A percentile compares a stretch with the other conserved stretches of the same genome.
Evolutionary conservation across 1,140 invertebrate species (phyloP).

Genomic region (Trichonephila clavata): DNA sequence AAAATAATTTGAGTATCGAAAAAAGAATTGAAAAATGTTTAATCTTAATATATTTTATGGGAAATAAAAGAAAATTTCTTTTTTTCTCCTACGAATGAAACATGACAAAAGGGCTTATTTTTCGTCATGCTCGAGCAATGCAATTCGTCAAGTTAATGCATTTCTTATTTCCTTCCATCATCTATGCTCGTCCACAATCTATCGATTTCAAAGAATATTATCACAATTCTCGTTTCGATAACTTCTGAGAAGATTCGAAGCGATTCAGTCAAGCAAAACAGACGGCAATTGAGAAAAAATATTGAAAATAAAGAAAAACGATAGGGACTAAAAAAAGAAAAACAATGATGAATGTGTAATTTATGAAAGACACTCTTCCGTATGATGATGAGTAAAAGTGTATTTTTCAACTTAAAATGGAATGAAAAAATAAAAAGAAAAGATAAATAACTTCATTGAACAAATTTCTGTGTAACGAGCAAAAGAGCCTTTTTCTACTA

Average conservation of each 20-base stretch:
- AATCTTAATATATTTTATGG: no score
- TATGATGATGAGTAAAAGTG: slow-evolving; percentile 24
- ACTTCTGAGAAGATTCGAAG: slow-evolving; percentile 12
- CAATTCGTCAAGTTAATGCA: slow-evolving; percentile 62
- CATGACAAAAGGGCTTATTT: slow-evolving; percentile 44
- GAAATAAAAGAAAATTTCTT: background rate
- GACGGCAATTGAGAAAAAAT: background rate
- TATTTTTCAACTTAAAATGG: background rate
- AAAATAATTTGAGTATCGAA: no score
- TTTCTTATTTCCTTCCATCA: slow-evolving; percentile 53
- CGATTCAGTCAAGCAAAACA: slow-evolving; percentile 27
- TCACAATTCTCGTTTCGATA: slow-evolving; percentile 51
- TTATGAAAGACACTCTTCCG: background rate
- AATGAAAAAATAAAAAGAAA: background rate
- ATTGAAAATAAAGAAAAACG: background rate
- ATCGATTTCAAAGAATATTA: slow-evolving; percentile 28
- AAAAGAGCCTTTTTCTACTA: background rate
- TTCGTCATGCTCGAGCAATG: slow-evolving; percentile 29
- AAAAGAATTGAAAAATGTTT: no score
- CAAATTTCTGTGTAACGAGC: background rate
- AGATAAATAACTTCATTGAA: background rate
- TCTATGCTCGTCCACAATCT: background rate
- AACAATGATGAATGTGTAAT: slow-evolving; percentile 39
- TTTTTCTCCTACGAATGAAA: background rate
- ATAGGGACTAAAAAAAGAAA: background rate